Percentiles rank a stretch among this genome's conserved stretches.
phyloP scores from a whole-genome alignment of 2,888 invertebrate species.

The Leucophora obtusa region DNA sequence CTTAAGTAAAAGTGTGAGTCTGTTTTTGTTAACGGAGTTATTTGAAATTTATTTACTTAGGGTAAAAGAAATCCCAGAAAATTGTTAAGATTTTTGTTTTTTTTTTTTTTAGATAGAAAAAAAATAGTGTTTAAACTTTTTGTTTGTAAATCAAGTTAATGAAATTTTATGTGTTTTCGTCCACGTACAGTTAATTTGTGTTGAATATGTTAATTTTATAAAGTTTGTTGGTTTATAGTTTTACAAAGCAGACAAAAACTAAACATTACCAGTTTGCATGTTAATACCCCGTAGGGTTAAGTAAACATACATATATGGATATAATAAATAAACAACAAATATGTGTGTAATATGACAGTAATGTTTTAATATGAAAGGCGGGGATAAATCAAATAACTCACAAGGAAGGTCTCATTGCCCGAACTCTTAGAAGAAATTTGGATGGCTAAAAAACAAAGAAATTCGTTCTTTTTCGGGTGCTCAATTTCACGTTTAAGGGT shows the following conservation, averaged over 20 bases:
- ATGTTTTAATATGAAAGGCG: not conserved
- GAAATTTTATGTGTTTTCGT: slow-evolving; percentile 4
- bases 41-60: not conserved
- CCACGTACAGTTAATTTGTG: slow-evolving; percentile 45
- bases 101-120: not conserved
- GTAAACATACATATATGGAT: not conserved
- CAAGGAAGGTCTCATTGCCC: no score
- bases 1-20: not conserved
- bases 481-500: no score
- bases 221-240: slow-evolving; percentile 17
- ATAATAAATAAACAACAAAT: not conserved
- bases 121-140: not conserved
- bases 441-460: no score
- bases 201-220: slow-evolving; percentile 45
- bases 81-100: not conserved
- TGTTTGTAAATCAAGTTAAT: not conserved
- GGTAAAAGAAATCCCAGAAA: not conserved
- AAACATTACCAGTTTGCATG: slow-evolving; percentile 48
- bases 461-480: no score
- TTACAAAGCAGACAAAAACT: not conserved
- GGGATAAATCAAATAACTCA: no score
- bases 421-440: no score
- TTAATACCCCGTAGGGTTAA: slow-evolving; percentile 54
- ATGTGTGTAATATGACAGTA: slow-evolving; percentile 5
- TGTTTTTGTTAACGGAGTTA: not conserved